Percentiles rank a stretch among this genome's conserved stretches.
Evolutionary conservation across 2,113 vertebrate genomes (phyloP).

Genomic region (Eulemur macaco): DNA sequence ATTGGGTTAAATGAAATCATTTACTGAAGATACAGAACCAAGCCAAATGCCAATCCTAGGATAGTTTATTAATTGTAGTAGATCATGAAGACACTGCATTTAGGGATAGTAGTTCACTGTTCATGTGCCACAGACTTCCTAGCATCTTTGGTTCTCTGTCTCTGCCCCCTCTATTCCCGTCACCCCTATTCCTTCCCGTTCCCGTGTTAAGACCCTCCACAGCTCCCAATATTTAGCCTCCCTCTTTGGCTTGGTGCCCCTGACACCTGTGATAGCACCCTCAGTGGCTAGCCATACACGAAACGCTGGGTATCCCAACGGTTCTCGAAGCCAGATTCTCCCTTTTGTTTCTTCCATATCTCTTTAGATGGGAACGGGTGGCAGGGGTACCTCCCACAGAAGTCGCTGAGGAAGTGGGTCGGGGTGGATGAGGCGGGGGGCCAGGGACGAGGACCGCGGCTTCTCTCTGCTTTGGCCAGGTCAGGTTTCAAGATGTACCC

Average conservation of each 20-base stretch:
- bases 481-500: background rate
- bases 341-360: background rate
- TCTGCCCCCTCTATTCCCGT: background rate
- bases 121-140: background rate
- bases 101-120: background rate
- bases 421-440: no score
- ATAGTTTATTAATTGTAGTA: background rate
- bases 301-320: background rate
- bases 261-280: background rate
- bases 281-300: background rate
- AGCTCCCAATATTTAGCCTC: background rate
- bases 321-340: slow-evolving; percentile 1
- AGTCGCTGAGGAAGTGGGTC: background rate
- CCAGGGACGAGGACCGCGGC: background rate
- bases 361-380: background rate
- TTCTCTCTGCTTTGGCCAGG: background rate
- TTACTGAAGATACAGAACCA: background rate
- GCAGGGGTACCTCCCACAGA: background rate
- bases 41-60: background rate
- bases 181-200: background rate
- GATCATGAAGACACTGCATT: background rate
- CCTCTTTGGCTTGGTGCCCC: background rate
- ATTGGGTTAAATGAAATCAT: background rate
- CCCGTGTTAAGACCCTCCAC: background rate
- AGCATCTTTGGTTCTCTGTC: background rate